These are phyloP conservation scores for Girardia tigrina DNA, from an alignment of 2,888 invertebrate genomes.

Conservation along the genomic window DNA sequence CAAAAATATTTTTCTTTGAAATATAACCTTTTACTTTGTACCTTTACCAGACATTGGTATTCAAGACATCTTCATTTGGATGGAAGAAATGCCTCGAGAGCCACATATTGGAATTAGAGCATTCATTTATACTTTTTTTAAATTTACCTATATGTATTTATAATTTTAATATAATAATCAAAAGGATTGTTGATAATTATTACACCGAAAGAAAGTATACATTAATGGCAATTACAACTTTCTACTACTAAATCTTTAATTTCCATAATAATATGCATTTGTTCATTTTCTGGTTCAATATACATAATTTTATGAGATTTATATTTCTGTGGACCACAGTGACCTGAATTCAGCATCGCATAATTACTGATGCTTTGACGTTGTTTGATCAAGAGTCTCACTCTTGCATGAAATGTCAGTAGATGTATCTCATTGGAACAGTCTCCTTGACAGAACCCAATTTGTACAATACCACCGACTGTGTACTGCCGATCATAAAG, in stretches of 20 bases:
- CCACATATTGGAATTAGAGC: too few species aligned
- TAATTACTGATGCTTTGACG: neutral
- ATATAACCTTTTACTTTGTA: too few species aligned
- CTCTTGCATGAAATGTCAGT: constrained; percentile 13
- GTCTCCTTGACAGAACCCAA: neutral
- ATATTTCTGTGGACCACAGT: neutral
- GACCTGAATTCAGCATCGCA: neutral
- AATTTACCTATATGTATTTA: too few species aligned
- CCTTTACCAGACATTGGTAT: too few species aligned
- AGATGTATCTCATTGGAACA: constrained; percentile 8
- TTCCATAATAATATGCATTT: constrained; percentile 8
- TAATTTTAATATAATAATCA: too few species aligned
- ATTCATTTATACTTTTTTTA: too few species aligned
- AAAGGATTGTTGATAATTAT: too few species aligned
- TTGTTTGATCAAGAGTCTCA: neutral
- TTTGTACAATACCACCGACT: neutral
- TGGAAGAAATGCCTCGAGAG: too few species aligned
- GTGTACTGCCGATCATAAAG: constrained; percentile 14
- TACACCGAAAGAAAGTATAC: neutral
- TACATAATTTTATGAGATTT: constrained; percentile 14
- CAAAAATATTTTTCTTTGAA: too few species aligned
- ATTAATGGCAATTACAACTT: neutral
- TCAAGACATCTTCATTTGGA: too few species aligned
- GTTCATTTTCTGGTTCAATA: constrained; percentile 18
- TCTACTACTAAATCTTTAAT: neutral